A percentile compares a stretch with the other conserved stretches of the same genome.
phyloP scores from a whole-genome alignment of 1,140 invertebrate genomes.

The Philotrypesis tridentata region DNA sequence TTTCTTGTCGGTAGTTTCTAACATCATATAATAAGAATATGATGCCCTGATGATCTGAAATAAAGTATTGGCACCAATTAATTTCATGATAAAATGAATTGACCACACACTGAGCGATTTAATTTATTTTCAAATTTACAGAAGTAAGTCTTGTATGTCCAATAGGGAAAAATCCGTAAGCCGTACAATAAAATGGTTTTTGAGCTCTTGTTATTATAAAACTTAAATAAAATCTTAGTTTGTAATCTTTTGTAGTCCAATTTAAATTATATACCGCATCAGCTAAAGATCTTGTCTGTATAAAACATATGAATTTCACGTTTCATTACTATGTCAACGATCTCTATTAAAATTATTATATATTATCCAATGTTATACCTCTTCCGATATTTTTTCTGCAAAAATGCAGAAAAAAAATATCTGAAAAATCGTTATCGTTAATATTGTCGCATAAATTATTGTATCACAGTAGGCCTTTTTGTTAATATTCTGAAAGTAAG shows the following conservation, averaged over 20 bases:
- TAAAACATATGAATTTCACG: not conserved
- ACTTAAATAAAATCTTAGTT: not conserved
- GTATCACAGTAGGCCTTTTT: not conserved
- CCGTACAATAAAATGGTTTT: conserved; percentile 9
- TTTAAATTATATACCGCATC: not conserved
- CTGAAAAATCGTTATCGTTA: not conserved
- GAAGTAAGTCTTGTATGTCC: not conserved
- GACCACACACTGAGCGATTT: no score
- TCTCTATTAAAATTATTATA: not conserved
- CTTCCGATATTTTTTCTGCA: not conserved
- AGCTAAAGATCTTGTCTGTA: not conserved
- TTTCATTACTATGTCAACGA: no score
- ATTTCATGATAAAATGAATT: no score
- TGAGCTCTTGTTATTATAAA: not conserved
- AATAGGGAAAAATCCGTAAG: not conserved
- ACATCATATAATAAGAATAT: no score
- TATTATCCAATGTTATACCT: not conserved
- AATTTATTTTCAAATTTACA: not conserved
- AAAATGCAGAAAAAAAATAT: not conserved
- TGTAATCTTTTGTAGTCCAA: not conserved
- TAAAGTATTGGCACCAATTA: no score
- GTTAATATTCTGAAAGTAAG: not conserved
- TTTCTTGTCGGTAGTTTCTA: no score
- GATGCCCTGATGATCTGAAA: no score
- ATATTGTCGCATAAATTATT: not conserved